Percentiles rank a stretch among this genome's conserved stretches.
These are phyloP conservation scores for Cassiopea xamachana DNA, from an alignment of 30 jellyfish, hydroid and myxozoan genomes.

Conservation along the genomic window DNA sequence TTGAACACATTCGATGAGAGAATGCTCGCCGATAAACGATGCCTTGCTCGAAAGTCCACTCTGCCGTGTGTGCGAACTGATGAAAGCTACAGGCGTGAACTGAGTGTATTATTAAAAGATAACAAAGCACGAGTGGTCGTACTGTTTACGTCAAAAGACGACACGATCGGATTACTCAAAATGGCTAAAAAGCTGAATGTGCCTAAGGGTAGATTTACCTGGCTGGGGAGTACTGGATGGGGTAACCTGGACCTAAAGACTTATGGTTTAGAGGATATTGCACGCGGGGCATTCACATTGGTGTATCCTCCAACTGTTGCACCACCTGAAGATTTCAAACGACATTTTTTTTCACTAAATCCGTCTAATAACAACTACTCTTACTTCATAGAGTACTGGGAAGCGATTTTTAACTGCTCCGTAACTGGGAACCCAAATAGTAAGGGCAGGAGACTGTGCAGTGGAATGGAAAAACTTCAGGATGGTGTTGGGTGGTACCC, in stretches of 20 bases:
- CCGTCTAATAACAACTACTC: conserved; percentile 9
- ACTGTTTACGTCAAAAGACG: conserved; percentile 50
- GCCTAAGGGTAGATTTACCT: background rate
- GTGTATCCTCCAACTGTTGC: background rate
- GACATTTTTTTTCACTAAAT: conserved; percentile 9
- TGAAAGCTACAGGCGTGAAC: conserved; percentile 16
- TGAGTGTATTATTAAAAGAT: conserved; percentile 7
- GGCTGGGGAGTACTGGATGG: conserved; percentile 46
- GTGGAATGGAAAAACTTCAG: conserved; percentile 21
- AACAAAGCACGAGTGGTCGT: conserved; percentile 35
- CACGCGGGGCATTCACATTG: conserved; percentile 17
- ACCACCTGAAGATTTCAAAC: background rate
- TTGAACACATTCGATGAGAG: conserved; percentile 3
- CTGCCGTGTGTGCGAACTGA: conserved; percentile 27
- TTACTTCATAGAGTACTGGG: conserved; percentile 69
- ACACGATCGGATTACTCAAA: conserved; percentile 17
- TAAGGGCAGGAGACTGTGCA: background rate
- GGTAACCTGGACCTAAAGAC: background rate
- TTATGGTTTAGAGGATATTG: background rate
- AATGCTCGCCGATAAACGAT: conserved; percentile 5
- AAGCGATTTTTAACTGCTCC: conserved; percentile 45
- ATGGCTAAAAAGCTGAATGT: conserved; percentile 28
- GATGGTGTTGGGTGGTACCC: conserved; percentile 7
- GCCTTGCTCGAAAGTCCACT: conserved; percentile 43
- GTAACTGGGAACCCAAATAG: background rate